Evolutionary conservation across 2,797 vertebrate species (phyloP).

Genomic region (Leucoraja ocellata): DNA sequence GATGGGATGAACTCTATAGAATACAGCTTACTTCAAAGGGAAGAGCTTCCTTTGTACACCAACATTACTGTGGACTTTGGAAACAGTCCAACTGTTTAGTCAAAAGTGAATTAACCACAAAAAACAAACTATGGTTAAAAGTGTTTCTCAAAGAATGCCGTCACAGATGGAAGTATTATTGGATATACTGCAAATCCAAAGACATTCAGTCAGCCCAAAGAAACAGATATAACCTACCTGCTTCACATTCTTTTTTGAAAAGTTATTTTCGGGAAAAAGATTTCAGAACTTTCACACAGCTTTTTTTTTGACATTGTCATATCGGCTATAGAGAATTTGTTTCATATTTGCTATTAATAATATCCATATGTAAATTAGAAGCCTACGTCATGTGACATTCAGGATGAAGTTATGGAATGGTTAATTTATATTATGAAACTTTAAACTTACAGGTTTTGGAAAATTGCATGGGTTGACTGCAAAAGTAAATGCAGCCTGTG

Average conservation of each 20-base stretch:
- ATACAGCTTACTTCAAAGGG: constrained; percentile 9
- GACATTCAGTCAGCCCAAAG: background rate
- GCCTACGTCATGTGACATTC: background rate
- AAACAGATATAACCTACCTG: background rate
- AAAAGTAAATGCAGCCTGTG: background rate
- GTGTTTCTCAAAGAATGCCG: background rate
- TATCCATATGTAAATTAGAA: background rate
- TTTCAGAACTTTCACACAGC: background rate
- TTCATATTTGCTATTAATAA: background rate
- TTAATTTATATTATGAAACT: background rate
- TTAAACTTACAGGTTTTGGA: background rate
- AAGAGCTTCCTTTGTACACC: constrained; percentile 34
- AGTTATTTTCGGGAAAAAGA: background rate
- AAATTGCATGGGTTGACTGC: background rate
- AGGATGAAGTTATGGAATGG: background rate
- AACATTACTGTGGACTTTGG: constrained; percentile 17
- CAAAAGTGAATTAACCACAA: background rate
- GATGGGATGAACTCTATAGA: constrained; percentile 34
- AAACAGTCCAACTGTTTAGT: background rate
- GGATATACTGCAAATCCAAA: background rate
- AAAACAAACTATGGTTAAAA: background rate
- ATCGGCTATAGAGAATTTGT: background rate
- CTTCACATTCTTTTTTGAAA: background rate
- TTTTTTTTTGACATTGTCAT: background rate
- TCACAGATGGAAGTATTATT: background rate